Evolutionary conservation across 2,113 vertebrate genomes (phyloP), one percentile per base, ranked within the genome.

Genomic region (Scophthalmus maximus): DNA sequence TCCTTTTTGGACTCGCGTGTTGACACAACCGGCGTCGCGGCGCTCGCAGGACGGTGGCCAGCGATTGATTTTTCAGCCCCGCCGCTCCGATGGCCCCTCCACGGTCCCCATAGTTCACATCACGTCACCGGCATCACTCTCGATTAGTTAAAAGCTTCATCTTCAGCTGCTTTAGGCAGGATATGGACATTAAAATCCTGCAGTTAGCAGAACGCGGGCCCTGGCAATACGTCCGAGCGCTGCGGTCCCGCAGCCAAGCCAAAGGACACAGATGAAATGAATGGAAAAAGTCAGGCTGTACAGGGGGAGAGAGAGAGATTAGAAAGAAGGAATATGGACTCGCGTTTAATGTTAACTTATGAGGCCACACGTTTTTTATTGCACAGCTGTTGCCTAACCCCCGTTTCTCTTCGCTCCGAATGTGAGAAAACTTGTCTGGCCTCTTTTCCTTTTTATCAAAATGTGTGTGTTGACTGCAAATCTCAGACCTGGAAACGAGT

Each of bases 291-390:
- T 66, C 58, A 29, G 69, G 62, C 76, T 66, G 27, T 50, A 25
- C n/a, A n/a, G n/a, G n/a, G 82, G 77, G 32, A 72, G 50, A 42
- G 65, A 68, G 76, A 69, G 56, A 77, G 81, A 85, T 90, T 84
- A 88, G 68, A 78, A 81, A 44, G 46, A 78, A 40, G 46, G 65
- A 83, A 62, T 56, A 80, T 77, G 60, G 75, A 81, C 74, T 87
- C 27, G 57, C 63, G 74, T 84, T 86, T 78, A 79, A 86, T 40
- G 76, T 73, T 79, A 80, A 86, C 67, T 87, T 82, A 86, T 77
- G 82, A 89, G 86, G 82, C 86, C 81, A 82, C 87, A 80, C 80
- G 25, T 82, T 59, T 89, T 90, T 91, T 88, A 88, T 87, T 85
- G 82, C 82, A 27, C 85, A 88, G 84, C 84, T 89, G 80, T 87